Conservation (phyloP, 2,113 vertebrate genomes). For the Ceyx margarethae region DNA sequence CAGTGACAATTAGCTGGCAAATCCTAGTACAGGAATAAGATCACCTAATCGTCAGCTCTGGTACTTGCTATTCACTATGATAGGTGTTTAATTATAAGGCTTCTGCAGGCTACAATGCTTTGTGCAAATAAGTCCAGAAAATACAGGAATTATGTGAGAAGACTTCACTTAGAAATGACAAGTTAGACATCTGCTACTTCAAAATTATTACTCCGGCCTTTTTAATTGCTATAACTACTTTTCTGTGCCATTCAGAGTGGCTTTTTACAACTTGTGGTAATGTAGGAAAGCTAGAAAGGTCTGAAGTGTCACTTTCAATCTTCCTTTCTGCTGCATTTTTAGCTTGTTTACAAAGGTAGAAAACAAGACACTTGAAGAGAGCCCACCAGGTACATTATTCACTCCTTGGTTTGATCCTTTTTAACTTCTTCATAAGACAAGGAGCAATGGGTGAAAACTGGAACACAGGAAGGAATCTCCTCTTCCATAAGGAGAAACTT, state of each 20-base stretch:
- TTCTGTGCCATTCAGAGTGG: background rate
- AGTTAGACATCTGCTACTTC: background rate
- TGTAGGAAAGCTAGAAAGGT: background rate
- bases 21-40: slow-evolving; percentile 40
- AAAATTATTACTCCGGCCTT: background rate
- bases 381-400: background rate
- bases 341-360: background rate
- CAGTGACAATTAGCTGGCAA: slow-evolving; percentile 48
- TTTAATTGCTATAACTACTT: background rate
- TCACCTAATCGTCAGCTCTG: slow-evolving; percentile 17
- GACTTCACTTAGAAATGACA: background rate
- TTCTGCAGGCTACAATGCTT: background rate
- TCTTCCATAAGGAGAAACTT: no score
- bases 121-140: background rate
- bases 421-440: background rate
- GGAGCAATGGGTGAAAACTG: no score
- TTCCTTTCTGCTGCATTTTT: slow-evolving; percentile 5
- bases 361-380: background rate
- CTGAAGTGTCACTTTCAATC: background rate
- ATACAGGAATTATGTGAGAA: background rate
- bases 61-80: background rate
- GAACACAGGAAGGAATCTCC: no score
- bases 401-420: background rate
- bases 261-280: background rate
- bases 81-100: background rate